Base-by-base conservation (phyloP, 2,113 vertebrate genomes). In the Gymnogyps californianus region DNA sequence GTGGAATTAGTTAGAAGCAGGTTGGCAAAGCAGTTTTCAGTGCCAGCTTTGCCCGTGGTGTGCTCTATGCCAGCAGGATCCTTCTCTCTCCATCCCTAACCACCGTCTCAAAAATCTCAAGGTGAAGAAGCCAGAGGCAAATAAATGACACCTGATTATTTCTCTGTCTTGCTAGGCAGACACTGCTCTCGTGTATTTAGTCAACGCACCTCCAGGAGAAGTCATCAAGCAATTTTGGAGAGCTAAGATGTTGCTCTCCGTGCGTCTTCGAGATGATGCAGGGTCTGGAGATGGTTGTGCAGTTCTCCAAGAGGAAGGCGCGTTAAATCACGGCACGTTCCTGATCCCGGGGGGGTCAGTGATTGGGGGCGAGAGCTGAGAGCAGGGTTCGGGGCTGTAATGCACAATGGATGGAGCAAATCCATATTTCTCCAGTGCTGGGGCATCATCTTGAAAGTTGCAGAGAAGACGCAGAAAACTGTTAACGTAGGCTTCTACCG, bases 301-400 rank as follows among this genome's bases (percentile, higher is more conserved):
- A 16, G 59, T 10, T 46, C 71, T 83, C 34, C n/a, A 52, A 55
- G 83, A 83, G 72, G 32, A 21, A 52, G 17, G 4, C 9, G 2
- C 2, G 1, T 93, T 95, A 78, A 87, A 84, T 94, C 77, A 49
- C 1, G 1, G 31, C 26, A 4, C 9, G 13, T 90, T 83, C 71
- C 47, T 1, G 2, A 44, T 75, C 64, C n/a, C 0, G 3, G 3
- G 32, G 51, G n/a, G 28, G 24, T 61, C 42, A 40, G 44, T 3
- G 25, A 3, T 9, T 32, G 52, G 40, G 54, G 29, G 4, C 49
- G 22, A 64, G 49, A 74, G 20, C 7, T 29, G 32, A 64, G 72
- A 31, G n/a, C 1, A 5, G n/a, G 19, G 11, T 90, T 77, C 2
- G 25, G 54, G 88, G 25, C 16, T 0, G 0, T 77, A 47, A 54